These are phyloP conservation scores for Metopolophium dirhodum DNA, from an alignment of 1,140 invertebrate species.

Conservation along the genomic window DNA sequence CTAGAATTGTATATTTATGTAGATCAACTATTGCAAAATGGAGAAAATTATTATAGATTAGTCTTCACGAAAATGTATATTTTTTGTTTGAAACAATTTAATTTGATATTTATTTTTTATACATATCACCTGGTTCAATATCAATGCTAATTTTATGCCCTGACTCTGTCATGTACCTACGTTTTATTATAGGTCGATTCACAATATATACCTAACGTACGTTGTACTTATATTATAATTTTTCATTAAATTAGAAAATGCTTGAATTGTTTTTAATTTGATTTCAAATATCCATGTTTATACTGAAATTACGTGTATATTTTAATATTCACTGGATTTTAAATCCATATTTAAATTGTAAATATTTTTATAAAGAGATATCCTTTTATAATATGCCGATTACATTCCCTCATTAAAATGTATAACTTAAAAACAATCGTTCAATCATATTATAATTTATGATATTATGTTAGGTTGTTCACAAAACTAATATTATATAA, in stretches of 20 bases:
- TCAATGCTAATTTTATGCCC: conserved; percentile 15
- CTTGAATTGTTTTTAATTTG: background rate
- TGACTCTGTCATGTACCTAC: background rate
- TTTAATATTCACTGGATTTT: background rate
- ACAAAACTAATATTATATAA: background rate
- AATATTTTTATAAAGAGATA: background rate
- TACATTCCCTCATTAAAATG: background rate
- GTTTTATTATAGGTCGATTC: background rate
- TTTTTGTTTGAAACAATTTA: background rate
- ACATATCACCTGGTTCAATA: background rate
- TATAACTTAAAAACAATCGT: background rate
- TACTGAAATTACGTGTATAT: background rate
- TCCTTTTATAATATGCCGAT: background rate
- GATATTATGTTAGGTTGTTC: background rate
- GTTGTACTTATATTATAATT: background rate
- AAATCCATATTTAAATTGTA: background rate
- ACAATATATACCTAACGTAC: background rate
- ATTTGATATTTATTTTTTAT: background rate
- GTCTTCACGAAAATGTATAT: background rate
- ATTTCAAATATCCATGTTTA: background rate
- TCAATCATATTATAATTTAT: background rate
- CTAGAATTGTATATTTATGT: background rate
- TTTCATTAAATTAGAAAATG: conserved; percentile 9
- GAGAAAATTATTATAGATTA: background rate
- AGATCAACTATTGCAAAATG: background rate